These are phyloP conservation scores for Athalia rosae DNA, from an alignment of 2,888 invertebrate species.

Conservation along the genomic window DNA sequence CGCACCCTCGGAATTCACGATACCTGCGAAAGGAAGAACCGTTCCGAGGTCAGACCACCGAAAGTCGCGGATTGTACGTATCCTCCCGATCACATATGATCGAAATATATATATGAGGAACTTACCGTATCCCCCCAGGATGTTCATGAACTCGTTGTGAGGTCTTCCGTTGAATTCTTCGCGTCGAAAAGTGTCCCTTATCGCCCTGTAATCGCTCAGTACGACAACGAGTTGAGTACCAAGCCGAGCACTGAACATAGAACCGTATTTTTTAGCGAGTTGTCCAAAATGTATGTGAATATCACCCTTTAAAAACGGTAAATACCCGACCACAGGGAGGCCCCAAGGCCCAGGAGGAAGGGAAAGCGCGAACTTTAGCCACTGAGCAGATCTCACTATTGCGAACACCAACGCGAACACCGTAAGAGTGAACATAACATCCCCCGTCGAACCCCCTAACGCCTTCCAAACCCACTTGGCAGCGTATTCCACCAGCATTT, in stretches of 20 bases:
- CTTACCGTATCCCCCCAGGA: conserved; percentile 93
- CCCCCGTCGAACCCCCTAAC: conserved; percentile 56
- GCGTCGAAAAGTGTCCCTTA: conserved; percentile 88
- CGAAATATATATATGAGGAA: conserved; percentile 56
- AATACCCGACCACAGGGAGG: conserved; percentile 87
- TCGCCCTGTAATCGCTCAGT: conserved; percentile 89
- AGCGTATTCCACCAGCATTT: conserved; percentile 65
- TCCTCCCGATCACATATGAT: neutral
- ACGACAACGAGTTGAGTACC: conserved; percentile 91
- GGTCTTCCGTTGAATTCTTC: conserved; percentile 94
- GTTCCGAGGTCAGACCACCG: neutral
- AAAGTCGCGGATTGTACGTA: neutral
- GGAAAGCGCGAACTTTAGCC: conserved; percentile 69
- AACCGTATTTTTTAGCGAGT: conserved; percentile 86
- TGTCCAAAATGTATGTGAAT: conserved; percentile 86
- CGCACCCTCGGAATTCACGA: conserved; percentile 91
- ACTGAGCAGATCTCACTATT: conserved; percentile 69
- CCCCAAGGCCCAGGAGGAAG: conserved; percentile 94
- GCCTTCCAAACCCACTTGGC: conserved; percentile 61
- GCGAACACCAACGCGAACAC: conserved; percentile 74
- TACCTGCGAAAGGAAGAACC: conserved; percentile 77
- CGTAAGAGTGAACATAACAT: conserved; percentile 69
- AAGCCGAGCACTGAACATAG: conserved; percentile 86
- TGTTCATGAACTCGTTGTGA: conserved; percentile 88
- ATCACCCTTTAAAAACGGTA: conserved; percentile 86